Evolutionary conservation across 1,140 invertebrate species (phyloP), one percentile per base, ranked within the genome.

Genomic region (Eurosta solidaginis): DNA sequence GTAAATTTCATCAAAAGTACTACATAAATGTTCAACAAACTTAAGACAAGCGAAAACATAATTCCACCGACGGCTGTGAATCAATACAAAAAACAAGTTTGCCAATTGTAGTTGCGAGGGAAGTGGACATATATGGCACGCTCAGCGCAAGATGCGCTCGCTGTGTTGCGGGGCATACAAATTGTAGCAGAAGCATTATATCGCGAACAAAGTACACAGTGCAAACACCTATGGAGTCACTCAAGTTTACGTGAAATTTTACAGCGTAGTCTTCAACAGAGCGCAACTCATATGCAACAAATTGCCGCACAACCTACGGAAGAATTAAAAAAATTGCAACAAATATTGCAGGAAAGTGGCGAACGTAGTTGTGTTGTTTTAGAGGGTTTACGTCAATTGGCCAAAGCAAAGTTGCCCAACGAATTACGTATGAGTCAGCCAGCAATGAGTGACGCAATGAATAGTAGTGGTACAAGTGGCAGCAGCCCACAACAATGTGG

Each of bases 91-190:
- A 76, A 68, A 68, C 33, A 68, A 40, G 59, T 40, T 47, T 9
- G n/a, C n/a, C 4, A 1, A 3, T 47, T 17, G 45, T n/a, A 47
- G 3, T 12, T 12, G 45, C 3, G 7, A n/a, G 9, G 45, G 45
- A 12, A 1, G 45, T 47, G 14, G 12, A 17, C 45, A 86, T n/a
- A n/a, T n/a, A n/a, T 86, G 85, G 49, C 83, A 68, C 83, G 84
- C 44, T 77, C 81, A 47, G 78, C 81, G 27, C 90, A 90, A 82
- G 92, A 94, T 85, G 77, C 92, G 47, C 83, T 90, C 77, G 90
- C 90, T 45, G 85, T 93, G 78, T 83, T 93, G 79, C 89, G 90
- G 81, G 92, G 92, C 27, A 81, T 92, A 77, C 89, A 91, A 82
- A 87, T 90, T 50, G 91, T 94, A 77, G 83, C 89, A 68, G 89